These are phyloP conservation scores for Parnassius apollo DNA, from an alignment of 2,888 invertebrate species.

Conservation along the genomic window DNA sequence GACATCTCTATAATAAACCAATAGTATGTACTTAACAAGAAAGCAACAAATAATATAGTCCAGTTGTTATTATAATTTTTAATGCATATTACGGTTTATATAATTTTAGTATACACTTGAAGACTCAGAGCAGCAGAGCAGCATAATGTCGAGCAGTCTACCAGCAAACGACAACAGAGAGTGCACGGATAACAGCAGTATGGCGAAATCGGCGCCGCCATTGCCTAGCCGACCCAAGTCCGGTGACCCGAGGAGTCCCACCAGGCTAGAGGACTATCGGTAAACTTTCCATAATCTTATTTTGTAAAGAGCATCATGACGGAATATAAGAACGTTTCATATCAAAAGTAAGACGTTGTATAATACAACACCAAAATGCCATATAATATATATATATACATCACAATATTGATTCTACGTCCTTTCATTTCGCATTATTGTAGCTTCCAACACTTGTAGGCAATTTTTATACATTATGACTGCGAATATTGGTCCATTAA, in stretches of 20 bases:
- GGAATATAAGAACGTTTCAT: too few species aligned
- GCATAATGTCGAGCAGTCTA: conserved; percentile 64
- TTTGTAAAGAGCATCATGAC: too few species aligned
- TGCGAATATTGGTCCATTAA: too few species aligned
- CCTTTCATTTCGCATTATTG: too few species aligned
- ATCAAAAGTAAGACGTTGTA: too few species aligned
- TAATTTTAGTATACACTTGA: conserved; percentile 59
- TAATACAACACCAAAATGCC: too few species aligned
- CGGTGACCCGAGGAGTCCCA: conserved; percentile 69
- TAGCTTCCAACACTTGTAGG: too few species aligned
- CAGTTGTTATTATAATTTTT: too few species aligned
- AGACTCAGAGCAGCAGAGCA: conserved; percentile 54
- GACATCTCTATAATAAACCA: conserved; percentile 89
- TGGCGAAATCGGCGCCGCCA: conserved; percentile 69
- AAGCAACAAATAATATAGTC: too few species aligned
- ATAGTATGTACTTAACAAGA: conserved; percentile 64
- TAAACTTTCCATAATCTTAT: conserved; percentile 26
- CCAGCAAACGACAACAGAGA: conserved; percentile 53
- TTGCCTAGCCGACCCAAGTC: conserved; percentile 64
- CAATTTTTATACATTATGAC: too few species aligned
- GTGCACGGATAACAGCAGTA: conserved; percentile 48
- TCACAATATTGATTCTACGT: too few species aligned
- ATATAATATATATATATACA: too few species aligned
- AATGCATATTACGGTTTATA: neutral
- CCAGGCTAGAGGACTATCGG: conserved; percentile 60